Base-by-base conservation (phyloP, 2,888 invertebrate genomes). In the Drosophila greeni region DNA sequence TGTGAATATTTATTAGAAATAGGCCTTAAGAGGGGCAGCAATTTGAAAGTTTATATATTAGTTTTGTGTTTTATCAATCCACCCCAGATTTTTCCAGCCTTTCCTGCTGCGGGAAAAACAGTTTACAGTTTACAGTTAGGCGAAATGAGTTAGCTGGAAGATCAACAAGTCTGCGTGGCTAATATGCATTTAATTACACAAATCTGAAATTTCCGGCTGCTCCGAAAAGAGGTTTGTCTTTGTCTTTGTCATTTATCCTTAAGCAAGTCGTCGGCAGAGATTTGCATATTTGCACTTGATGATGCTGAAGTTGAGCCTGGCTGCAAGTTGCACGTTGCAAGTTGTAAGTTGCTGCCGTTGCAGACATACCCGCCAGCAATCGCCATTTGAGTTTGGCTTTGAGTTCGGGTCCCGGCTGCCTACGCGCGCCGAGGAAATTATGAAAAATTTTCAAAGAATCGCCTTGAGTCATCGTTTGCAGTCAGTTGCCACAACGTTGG, bases 251-350 rank as follows among this genome's bases (percentile, higher is more conserved):
- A 48, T 66, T 62, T 62, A 61, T 62, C 61, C 61, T 62, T 34
- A 42, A 62, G 64, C 64, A 29, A 42, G 60, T 59, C 60, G 45
- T 49, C 48, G 34, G 20, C 40, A 39, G 47, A 70, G 74, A 84
- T 79, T 84, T 79, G 80, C 79, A 84, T 79, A 82, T 79, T 82
- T 79, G 77, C 79, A 79, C 79, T 79, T 79, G 79, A 84, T 79
- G 79, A 70, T 70, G 78, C 55, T 81, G 76, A 64, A 72, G 72
- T 64, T 77, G 66, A 53, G 62, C 37, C 29, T 24, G 42, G 18
- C 18, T 53, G 47, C 52, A 24, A 36, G 49, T 52, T 53, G 66
- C 53, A 7, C 33, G 52, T 39, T 52, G 52, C 56, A 34, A 49
- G 70, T 60, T 51, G 49, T 51, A 36, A 52, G 68, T 61, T 66